Base-by-base conservation (phyloP, 2,113 vertebrate genomes). In the Hyaena hyaena region DNA sequence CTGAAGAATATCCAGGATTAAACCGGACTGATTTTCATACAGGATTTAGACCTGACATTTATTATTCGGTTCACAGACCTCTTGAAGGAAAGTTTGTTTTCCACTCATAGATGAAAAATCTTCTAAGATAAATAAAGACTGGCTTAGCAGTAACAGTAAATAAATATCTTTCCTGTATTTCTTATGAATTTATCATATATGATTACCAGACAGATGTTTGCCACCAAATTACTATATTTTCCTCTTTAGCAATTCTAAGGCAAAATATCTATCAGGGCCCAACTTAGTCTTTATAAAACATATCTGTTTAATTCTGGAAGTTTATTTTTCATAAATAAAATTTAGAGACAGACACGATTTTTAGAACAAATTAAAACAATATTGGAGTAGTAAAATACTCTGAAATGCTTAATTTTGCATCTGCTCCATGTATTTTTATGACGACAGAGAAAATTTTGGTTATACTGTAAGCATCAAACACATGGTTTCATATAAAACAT, bases 41-140 rank as follows among this genome's bases (percentile, higher is more conserved):
- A 68, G 96, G 98, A 98, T 99, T 99, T 98, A 99, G 98, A 98
- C 96, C 98, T 98, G 98, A 98, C 97, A 96, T 98, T 98, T 98
- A 98, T 98, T 99, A 98, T 98, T 98, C 69, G 73, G 97, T 98
- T 98, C 98, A 97, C 98, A 98, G 97, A 97, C 88, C 95, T 99
- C 98, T 98, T 90, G 81, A 98, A 98, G 97, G 94, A 98, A 99
- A 99, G 98, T 98, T 99, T 98, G 96, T 98, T 99, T 98, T 98
- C 97, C 96, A 95, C 97, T 98, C 94, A 87, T 43, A 98, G 98
- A 95, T 96, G 93, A 98, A 98, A 98, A 95, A 98, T 97, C 79
- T 98, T 94, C 94, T 90, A 97, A 97, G 80, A 98, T 97, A 98
- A 98, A 98, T 97, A 98, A 98, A 98, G 94, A 68, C 90, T 98